phyloP scores from a whole-genome alignment of 2,113 vertebrate species.

The Halichoerus grypus region DNA sequence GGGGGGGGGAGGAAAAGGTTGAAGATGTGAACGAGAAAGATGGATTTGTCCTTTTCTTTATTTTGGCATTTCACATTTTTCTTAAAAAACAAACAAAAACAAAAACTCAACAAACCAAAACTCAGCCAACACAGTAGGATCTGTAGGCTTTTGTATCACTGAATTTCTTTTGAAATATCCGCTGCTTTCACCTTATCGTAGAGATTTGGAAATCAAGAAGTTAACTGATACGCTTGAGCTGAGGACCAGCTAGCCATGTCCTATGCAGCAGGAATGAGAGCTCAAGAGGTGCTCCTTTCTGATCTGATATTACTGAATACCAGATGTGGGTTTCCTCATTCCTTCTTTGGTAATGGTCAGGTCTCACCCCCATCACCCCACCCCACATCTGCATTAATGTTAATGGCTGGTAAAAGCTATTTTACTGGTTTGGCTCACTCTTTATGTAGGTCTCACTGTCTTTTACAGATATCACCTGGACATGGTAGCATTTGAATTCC shows the following conservation, averaged over 20 bases:
- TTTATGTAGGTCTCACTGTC: constrained; percentile 39
- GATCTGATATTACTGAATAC: background rate
- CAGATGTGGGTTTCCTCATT: background rate
- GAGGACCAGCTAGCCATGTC: background rate
- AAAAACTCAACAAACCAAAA: background rate
- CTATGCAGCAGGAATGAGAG: background rate
- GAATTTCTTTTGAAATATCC: constrained; percentile 61
- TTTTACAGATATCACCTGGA: constrained; percentile 16
- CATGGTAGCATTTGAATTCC: constrained; percentile 49
- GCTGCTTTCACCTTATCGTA: constrained; percentile 47
- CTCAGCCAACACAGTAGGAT: background rate
- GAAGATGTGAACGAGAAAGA: constrained; percentile 39
- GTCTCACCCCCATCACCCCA: background rate
- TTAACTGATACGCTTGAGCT: constrained; percentile 49
- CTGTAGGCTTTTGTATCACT: constrained; percentile 29
- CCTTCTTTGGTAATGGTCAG: background rate
- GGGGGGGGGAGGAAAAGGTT: background rate
- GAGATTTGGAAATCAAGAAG: constrained; percentile 61
- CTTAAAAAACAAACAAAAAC: background rate
- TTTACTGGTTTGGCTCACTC: constrained; percentile 52
- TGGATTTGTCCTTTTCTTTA: constrained; percentile 52
- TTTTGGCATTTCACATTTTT: constrained; percentile 64
- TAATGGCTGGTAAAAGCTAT: background rate
- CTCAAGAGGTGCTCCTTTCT: background rate
- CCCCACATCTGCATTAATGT: background rate